Percentiles rank a stretch among this genome's conserved stretches.
These are phyloP conservation scores for Pituophis catenifer DNA, from an alignment of 2,113 vertebrate genomes.

Conservation along the genomic window DNA sequence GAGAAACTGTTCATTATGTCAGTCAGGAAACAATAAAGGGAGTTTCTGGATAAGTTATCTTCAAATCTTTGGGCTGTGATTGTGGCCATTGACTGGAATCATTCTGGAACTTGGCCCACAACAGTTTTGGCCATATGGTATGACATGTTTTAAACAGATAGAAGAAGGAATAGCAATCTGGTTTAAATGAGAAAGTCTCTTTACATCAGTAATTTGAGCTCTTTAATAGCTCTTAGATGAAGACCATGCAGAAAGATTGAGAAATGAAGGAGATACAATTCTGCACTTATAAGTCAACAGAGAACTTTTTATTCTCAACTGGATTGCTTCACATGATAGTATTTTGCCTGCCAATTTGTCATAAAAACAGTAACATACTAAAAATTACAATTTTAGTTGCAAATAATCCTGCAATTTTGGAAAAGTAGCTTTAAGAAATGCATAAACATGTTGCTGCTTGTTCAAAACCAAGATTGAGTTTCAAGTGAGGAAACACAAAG, in stretches of 20 bases:
- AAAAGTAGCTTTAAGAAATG: not conserved
- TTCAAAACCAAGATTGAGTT: not conserved
- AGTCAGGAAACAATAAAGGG: not conserved
- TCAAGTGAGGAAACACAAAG: not conserved
- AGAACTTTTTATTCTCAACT: not conserved
- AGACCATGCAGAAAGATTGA: not conserved
- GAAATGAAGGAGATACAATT: not conserved
- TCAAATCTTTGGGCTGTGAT: not conserved
- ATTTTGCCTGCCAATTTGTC: not conserved
- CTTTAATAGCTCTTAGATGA: not conserved
- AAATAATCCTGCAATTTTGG: not conserved
- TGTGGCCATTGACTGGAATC: not conserved
- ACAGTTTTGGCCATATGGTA: not conserved
- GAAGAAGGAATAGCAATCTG: not conserved
- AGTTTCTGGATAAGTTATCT: not conserved
- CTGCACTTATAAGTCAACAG: not conserved
- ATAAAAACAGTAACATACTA: not conserved
- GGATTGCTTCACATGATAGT: not conserved
- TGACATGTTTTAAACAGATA: not conserved
- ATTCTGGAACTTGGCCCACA: not conserved
- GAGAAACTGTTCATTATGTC: not conserved
- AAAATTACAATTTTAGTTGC: not conserved
- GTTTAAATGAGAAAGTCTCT: not conserved
- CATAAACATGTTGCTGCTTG: not conserved
- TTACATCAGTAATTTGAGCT: not conserved